Evolutionary conservation across 2,113 vertebrate genomes (phyloP).

Genomic region (Herpetotheres cachinnans): DNA sequence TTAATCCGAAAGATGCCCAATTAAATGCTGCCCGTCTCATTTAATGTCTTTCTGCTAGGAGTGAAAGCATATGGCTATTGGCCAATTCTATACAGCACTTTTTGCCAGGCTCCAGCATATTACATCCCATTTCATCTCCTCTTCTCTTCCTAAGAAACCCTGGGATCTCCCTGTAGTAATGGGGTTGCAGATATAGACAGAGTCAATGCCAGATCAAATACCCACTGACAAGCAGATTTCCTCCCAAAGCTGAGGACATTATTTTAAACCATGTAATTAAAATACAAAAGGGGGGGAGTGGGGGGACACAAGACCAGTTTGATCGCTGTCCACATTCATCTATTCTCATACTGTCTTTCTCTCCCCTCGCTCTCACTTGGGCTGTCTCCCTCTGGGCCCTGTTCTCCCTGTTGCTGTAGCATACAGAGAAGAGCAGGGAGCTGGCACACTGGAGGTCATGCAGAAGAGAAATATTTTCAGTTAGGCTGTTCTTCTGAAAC

Average conservation of each 20-base stretch:
- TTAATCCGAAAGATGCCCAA: neutral
- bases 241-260: neutral
- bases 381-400: neutral
- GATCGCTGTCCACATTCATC: neutral
- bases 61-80: neutral
- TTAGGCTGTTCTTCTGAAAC: neutral
- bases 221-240: neutral
- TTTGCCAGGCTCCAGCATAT: neutral
- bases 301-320: neutral
- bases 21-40: slow-evolving; percentile 4
- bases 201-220: neutral
- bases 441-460: neutral
- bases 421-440: neutral
- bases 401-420: neutral
- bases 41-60: slow-evolving; percentile 30
- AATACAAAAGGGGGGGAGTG: neutral
- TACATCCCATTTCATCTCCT: neutral
- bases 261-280: slow-evolving; percentile 10
- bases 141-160: neutral
- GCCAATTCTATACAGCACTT: neutral
- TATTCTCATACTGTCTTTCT: neutral
- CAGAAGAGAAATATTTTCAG: neutral
- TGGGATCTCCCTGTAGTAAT: neutral
- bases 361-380: neutral
- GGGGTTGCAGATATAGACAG: neutral